phyloP scores from a whole-genome alignment of 2,888 invertebrate species.

The Parelbella ahira region DNA sequence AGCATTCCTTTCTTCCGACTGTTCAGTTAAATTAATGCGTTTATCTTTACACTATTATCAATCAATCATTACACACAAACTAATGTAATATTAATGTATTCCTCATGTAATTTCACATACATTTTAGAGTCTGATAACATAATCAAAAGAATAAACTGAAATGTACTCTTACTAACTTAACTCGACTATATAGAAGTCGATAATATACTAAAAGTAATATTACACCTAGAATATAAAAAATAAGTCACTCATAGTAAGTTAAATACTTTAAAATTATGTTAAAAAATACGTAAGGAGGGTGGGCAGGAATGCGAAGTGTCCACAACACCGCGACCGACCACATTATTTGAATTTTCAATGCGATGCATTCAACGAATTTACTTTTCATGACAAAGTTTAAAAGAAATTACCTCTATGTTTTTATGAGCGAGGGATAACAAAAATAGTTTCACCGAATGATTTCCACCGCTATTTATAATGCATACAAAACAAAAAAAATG shows the following conservation, averaged over 20 bases:
- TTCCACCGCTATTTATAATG: too few relatives aligned
- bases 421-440: too few relatives aligned
- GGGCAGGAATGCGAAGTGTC: slow-evolving; percentile 43
- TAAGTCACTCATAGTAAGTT: slow-evolving; percentile 21
- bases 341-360: background rate
- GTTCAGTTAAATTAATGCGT: background rate
- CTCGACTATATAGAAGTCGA: slow-evolving; percentile 13
- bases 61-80: background rate
- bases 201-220: slow-evolving; percentile 19
- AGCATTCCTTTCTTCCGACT: background rate
- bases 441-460: too few relatives aligned
- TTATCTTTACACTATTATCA: too few relatives aligned
- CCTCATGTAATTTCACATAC: background rate
- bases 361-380: slow-evolving; percentile 14
- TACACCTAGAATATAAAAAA: slow-evolving; percentile 33
- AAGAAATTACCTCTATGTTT: too few relatives aligned
- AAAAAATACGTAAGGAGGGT: slow-evolving; percentile 49
- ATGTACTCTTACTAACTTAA: slow-evolving; percentile 15
- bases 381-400: too few relatives aligned
- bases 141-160: slow-evolving; percentile 5
- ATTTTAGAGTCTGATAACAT: slow-evolving; percentile 2
- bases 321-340: slow-evolving; percentile 31
- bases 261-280: slow-evolving; percentile 37
- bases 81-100: background rate
- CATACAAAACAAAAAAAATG: too few relatives aligned